Evolutionary conservation across 2,888 invertebrate species (phyloP).

Genomic region (Rapana venosa): DNA sequence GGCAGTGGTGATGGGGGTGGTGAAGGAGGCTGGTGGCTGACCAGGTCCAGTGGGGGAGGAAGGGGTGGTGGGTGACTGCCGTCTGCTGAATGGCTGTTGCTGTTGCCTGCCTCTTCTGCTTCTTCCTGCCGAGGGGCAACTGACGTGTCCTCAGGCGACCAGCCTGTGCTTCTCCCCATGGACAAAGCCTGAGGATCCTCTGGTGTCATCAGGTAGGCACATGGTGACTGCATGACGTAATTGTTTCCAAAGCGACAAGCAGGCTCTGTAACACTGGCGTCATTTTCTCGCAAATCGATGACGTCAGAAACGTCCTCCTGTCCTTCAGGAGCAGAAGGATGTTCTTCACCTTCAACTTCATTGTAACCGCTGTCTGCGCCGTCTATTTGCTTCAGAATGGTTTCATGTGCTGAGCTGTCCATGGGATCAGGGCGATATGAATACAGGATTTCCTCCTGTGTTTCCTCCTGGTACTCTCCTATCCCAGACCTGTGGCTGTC

Average conservation of each 20-base stretch:
- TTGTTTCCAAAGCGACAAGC: not conserved
- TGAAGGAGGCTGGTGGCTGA: not conserved
- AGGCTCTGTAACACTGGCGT: not conserved
- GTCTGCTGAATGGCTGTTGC: not conserved
- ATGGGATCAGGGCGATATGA: not conserved
- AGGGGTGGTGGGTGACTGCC: not conserved
- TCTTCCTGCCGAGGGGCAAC: not conserved
- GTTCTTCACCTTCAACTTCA: not conserved
- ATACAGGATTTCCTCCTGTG: not conserved
- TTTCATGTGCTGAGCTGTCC: not conserved
- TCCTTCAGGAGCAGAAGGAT: not conserved
- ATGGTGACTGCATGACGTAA: not conserved
- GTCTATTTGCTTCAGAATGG: not conserved
- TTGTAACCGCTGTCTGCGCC: not conserved
- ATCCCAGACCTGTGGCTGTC: not conserved
- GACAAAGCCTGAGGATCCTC: not conserved
- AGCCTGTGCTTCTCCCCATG: not conserved
- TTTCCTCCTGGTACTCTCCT: not conserved
- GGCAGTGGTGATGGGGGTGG: not conserved
- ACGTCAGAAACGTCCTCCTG: not conserved
- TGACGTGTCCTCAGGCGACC: not conserved
- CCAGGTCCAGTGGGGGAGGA: not conserved
- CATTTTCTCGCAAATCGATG: too few species aligned
- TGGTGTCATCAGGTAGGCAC: not conserved
- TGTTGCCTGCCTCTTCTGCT: not conserved